Evolutionary conservation across 2,888 invertebrate species (phyloP).

Genomic region (Melieria omissa): DNA sequence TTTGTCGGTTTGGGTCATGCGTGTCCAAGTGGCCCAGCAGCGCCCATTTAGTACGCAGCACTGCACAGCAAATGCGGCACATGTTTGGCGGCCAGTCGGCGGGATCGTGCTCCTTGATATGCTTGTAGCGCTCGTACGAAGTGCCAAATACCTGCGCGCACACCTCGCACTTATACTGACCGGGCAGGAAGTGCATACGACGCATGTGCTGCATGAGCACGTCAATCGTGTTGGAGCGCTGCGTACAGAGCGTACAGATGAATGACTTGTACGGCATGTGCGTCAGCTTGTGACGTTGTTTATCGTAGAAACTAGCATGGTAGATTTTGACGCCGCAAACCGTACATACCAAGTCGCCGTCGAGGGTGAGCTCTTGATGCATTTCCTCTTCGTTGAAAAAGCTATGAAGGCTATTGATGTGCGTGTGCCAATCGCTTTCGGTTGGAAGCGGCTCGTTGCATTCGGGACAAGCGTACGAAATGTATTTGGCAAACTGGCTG

Average conservation of each 20-base stretch:
- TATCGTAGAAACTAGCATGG: slow-evolving; percentile 1
- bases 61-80: slow-evolving; percentile 39
- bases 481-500: slow-evolving; percentile 39
- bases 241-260: slow-evolving; percentile 40
- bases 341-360: slow-evolving; percentile 32
- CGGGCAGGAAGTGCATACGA: slow-evolving; percentile 36
- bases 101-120: slow-evolving; percentile 38
- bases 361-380: slow-evolving; percentile 14
- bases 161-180: slow-evolving; percentile 34
- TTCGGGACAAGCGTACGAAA: slow-evolving; percentile 43
- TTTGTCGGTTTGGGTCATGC: slow-evolving; percentile 33
- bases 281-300: slow-evolving; percentile 41
- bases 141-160: slow-evolving; percentile 30
- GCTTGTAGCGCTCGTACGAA: slow-evolving; percentile 31
- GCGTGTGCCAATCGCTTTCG: slow-evolving; percentile 36
- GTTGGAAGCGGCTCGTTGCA: slow-evolving; percentile 39
- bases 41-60: neutral
- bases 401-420: slow-evolving; percentile 36
- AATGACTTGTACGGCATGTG: slow-evolving; percentile 42
- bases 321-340: slow-evolving; percentile 32
- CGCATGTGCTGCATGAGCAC: slow-evolving; percentile 40
- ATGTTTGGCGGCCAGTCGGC: slow-evolving; percentile 37
- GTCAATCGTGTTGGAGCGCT: slow-evolving; percentile 31
- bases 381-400: slow-evolving; percentile 37
- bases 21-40: slow-evolving; percentile 27